Conservation (phyloP, 2,888 invertebrate genomes). For the Rhopalosiphum nymphaeae region DNA sequence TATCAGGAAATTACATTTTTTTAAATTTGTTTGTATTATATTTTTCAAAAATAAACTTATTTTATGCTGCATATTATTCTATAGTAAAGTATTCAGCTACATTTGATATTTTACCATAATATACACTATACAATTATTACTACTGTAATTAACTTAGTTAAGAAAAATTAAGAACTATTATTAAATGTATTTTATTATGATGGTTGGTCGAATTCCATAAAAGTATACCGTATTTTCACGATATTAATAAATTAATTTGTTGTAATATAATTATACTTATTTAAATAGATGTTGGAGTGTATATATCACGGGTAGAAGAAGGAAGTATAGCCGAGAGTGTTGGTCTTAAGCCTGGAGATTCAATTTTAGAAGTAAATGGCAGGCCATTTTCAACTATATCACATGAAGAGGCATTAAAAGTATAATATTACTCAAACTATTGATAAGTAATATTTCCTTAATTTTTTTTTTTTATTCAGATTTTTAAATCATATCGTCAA, state of each 20-base stretch:
- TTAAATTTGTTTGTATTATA: background rate
- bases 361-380: constrained; percentile 94
- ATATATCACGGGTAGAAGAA: constrained; percentile 91
- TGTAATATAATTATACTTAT: background rate
- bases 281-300: constrained; percentile 82
- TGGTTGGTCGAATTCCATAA: background rate
- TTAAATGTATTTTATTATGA: background rate
- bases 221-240: background rate
- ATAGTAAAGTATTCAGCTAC: background rate
- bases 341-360: constrained; percentile 91
- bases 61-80: background rate
- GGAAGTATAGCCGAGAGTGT: constrained; percentile 90
- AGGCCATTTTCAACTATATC: constrained; percentile 92
- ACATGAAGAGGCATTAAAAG: constrained; percentile 93
- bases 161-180: background rate
- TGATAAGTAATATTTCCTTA: background rate
- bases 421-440: constrained; percentile 71
- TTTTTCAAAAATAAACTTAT: background rate
- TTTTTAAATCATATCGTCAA: constrained; percentile 89
- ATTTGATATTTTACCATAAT: background rate
- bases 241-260: background rate
- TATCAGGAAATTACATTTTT: background rate
- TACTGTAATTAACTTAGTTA: background rate
- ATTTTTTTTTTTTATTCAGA: constrained; percentile 73
- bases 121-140: background rate